Evolutionary conservation across 2,113 vertebrate species (phyloP).

Genomic region (Electrona antarctica): DNA sequence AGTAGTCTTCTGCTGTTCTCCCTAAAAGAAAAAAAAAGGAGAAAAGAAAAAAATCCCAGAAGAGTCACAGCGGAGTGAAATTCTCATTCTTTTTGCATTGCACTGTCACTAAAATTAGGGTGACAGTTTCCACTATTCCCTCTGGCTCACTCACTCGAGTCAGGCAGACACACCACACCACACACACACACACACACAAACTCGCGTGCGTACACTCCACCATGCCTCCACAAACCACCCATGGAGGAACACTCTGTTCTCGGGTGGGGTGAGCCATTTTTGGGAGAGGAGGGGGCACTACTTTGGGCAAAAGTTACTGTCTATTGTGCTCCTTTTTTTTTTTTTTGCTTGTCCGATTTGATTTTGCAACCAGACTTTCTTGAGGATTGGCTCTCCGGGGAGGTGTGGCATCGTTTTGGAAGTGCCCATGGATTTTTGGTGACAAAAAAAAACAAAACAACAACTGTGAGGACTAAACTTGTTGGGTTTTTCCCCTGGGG

Average conservation of each 20-base stretch:
- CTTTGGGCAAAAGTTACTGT: slow-evolving; percentile 49
- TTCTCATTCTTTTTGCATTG: slow-evolving; percentile 48
- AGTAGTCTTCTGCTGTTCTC: slow-evolving; percentile 20
- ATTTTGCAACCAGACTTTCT: slow-evolving; percentile 50
- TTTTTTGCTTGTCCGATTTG: slow-evolving; percentile 48
- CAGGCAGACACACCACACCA: slow-evolving; percentile 29
- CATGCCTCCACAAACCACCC: slow-evolving; percentile 61
- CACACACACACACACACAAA: slow-evolving; percentile 57
- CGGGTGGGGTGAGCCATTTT: slow-evolving; percentile 60
- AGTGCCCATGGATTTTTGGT: slow-evolving; percentile 37
- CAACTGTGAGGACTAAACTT: slow-evolving; percentile 57
- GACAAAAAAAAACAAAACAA: slow-evolving; percentile 23
- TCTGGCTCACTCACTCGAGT: slow-evolving; percentile 25
- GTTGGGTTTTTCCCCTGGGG: slow-evolving; percentile 35
- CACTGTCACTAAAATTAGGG: slow-evolving; percentile 39
- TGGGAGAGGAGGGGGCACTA: slow-evolving; percentile 34
- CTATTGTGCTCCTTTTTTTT: slow-evolving; percentile 41
- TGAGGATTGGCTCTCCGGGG: slow-evolving; percentile 48
- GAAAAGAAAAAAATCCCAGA: slow-evolving; percentile 6
- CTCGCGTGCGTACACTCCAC: slow-evolving; percentile 16
- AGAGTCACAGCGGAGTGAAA: slow-evolving; percentile 16
- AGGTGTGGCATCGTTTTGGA: slow-evolving; percentile 56
- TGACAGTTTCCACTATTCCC: slow-evolving; percentile 52
- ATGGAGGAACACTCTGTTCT: slow-evolving; percentile 71
- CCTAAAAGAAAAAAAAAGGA: slow-evolving; percentile 10